phyloP scores from a whole-genome alignment of 2,888 invertebrate species.

The Stenchaetothrips biformis region DNA sequence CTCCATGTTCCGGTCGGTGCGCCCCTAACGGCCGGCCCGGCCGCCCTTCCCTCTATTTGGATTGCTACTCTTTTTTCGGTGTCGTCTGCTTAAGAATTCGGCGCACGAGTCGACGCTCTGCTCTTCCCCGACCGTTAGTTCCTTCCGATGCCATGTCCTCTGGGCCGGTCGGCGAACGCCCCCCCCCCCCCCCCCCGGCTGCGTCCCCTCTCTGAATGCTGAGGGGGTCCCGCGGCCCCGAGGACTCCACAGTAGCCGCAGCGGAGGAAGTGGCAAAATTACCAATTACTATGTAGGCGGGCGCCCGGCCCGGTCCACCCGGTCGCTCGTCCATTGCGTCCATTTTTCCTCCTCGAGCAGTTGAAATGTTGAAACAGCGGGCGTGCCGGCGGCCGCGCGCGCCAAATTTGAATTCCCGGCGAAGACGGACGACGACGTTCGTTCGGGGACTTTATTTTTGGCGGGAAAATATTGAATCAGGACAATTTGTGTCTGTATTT shows the following conservation, averaged over 20 bases:
- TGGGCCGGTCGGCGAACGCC: background rate
- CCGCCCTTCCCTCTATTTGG: background rate
- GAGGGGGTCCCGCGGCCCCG: background rate
- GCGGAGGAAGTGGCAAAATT: background rate
- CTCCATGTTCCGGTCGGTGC: background rate
- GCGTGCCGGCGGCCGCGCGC: background rate
- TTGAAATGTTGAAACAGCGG: background rate
- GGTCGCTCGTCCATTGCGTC: background rate
- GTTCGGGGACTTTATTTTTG: too few species aligned
- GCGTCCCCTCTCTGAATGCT: too few species aligned
- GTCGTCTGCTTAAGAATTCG: slow-evolving; percentile 2
- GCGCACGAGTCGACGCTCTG: slow-evolving; percentile 11
- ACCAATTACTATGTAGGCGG: background rate
- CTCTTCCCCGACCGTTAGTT: slow-evolving; percentile 9
- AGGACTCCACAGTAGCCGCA: background rate
- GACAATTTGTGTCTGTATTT: too few species aligned
- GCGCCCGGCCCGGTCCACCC: background rate
- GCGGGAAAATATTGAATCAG: too few species aligned
- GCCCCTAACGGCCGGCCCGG: background rate
- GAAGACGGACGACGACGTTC: background rate
- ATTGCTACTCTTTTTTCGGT: slow-evolving; percentile 6
- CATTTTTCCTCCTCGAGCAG: background rate
- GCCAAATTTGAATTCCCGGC: background rate
- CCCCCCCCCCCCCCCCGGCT: too few species aligned
- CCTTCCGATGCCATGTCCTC: slow-evolving; percentile 20